A percentile compares a stretch with the other conserved stretches of the same genome.
These are phyloP conservation scores for Nomada hirtipes DNA, from an alignment of 2,888 invertebrate genomes.

Conservation along the genomic window DNA sequence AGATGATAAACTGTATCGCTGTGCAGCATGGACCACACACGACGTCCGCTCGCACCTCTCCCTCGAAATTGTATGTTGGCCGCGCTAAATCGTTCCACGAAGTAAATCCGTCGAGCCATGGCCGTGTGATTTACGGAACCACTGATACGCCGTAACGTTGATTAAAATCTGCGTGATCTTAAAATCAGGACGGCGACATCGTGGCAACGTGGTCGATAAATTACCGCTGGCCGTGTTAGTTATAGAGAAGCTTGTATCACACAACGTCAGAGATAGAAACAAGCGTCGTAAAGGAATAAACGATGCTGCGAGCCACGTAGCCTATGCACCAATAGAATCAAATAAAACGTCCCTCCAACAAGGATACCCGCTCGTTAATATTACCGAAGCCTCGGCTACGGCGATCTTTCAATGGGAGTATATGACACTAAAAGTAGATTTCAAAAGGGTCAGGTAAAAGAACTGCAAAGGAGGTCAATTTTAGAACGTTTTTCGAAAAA, in stretches of 20 bases:
- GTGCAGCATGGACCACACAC: conserved; percentile 50
- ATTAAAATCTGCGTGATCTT: conserved; percentile 40
- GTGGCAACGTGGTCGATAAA: conserved; percentile 16
- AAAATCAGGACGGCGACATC: conserved; percentile 14
- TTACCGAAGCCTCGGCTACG: conserved; percentile 15
- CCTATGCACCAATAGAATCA: conserved; percentile 38
- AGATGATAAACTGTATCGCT: conserved; percentile 61
- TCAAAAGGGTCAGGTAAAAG: conserved; percentile 48
- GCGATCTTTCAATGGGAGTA: conserved; percentile 31
- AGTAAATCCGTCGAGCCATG: conserved; percentile 48
- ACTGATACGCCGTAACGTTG: conserved; percentile 36
- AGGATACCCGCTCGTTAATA: conserved; percentile 48
- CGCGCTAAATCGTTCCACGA: conserved; percentile 60
- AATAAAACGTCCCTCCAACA: conserved; percentile 61
- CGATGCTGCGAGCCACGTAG: conserved; percentile 51
- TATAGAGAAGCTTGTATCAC: conserved; percentile 27
- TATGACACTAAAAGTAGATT: conserved; percentile 38
- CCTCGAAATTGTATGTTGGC: conserved; percentile 61
- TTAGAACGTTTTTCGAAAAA: conserved; percentile 6
- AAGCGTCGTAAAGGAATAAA: conserved; percentile 62
- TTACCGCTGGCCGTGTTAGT: conserved; percentile 25
- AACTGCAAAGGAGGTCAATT: conserved; percentile 11
- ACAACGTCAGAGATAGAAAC: conserved; percentile 35
- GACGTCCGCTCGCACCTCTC: conserved; percentile 45
- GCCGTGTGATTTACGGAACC: conserved; percentile 62